Evolutionary conservation across 2,888 invertebrate genomes (phyloP), one percentile per base, ranked within the genome.

Genomic region (Nomada goodeniana): DNA sequence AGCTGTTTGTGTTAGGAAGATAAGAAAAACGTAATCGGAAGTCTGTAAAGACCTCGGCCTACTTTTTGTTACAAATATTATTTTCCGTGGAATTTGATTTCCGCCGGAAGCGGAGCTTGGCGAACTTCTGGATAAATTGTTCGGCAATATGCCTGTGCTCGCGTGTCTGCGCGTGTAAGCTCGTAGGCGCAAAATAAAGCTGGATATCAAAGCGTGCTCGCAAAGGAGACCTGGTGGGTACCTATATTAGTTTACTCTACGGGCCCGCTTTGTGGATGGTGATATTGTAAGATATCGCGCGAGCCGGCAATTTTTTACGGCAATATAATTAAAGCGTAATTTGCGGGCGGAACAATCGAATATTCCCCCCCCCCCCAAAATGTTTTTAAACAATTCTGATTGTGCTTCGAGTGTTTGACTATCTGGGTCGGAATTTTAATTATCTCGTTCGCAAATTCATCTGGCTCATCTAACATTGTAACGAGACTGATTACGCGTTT

Each of bases 141-240:
- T 4, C 47, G 64, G 52, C 72, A 50, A 71, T 71, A 57, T 76
- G 13, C 4, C 64, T n/a, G 36, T 15, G 13, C 18, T 13, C 29
- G 36, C 26, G 44, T 59, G 15, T 23, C 44, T 44, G n/a, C 55
- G 52, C 10, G 63, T 36, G 55, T 36, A 36, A 42, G 63, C 11
- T 18, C 63, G 47, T 76, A 63, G 59, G 50, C 47, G 57, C 18
- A 26, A 76, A 71, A 76, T 71, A 76, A 52, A 76, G 72, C 64
- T n/a, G 63, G n/a, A 26, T 71, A 64, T 71, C 72, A 65, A 68
- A 76, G 76, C 59, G 15, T 50, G 50, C 26, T 64, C 50, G n/a
- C 29, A n/a, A 71, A 15, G 23, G 15, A 42, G 36, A 53, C n/a
- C n/a, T 53, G 57, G 9, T 3, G 4, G 64, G 64, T 7, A 36